Conservation (phyloP, 2,113 vertebrate species). For the Alexandromys fortis region DNA sequence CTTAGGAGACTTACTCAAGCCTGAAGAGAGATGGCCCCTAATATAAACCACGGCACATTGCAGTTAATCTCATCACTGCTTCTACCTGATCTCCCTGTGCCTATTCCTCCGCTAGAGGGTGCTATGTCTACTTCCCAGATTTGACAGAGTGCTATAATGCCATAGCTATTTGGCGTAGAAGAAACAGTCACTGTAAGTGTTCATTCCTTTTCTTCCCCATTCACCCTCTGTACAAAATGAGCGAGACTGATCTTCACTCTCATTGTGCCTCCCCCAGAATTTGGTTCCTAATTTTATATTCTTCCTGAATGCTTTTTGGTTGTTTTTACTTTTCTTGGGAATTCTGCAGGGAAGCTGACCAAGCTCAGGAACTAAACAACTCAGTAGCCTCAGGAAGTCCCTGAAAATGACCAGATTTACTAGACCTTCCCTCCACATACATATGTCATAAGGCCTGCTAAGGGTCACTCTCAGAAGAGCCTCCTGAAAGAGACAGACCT, state of each 20-base stretch:
- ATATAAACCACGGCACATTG: not conserved
- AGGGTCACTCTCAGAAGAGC: not conserved
- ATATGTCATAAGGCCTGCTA: not conserved
- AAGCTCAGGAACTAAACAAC: not conserved
- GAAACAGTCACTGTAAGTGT: not conserved
- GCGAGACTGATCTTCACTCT: not conserved
- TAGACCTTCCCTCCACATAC: not conserved
- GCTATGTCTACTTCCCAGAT: not conserved
- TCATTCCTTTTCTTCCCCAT: not conserved
- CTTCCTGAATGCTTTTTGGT: not conserved
- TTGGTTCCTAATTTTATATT: conserved; percentile 20
- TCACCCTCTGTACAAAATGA: not conserved
- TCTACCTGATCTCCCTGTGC: not conserved
- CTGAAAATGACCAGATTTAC: not conserved
- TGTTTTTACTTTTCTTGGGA: conserved; percentile 34
- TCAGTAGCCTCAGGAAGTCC: not conserved
- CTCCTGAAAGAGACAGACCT: not conserved
- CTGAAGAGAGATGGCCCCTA: not conserved
- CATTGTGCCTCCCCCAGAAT: conserved; percentile 7
- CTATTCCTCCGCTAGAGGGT: not conserved
- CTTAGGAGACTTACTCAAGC: not conserved
- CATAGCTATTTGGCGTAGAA: not conserved
- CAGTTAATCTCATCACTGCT: not conserved
- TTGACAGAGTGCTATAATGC: not conserved
- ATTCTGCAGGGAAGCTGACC: not conserved